Percentiles rank a stretch among this genome's conserved stretches.
phyloP scores from a whole-genome alignment of 2,797 vertebrate species.

The Sebastes cheni region DNA sequence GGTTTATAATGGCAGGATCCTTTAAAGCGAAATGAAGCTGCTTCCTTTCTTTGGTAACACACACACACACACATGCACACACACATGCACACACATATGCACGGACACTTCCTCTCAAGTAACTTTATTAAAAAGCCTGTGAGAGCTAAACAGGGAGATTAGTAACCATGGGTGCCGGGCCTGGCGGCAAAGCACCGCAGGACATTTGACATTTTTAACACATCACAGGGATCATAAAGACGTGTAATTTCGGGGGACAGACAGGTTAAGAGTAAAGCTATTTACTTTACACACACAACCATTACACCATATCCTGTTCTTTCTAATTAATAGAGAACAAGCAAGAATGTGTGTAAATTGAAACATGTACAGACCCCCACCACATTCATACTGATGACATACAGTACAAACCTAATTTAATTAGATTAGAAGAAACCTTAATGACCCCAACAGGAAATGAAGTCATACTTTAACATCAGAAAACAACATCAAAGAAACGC shows the following conservation, averaged over 20 bases:
- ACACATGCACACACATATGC: not conserved
- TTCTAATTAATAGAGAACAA: not conserved
- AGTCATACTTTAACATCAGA: not conserved
- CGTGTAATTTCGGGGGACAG: not conserved
- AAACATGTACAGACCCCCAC: not conserved
- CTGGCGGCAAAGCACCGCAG: conserved; percentile 19
- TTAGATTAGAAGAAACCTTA: not conserved
- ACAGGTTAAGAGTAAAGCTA: not conserved
- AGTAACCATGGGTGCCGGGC: conserved; percentile 50
- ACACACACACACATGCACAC: conserved; percentile 1
- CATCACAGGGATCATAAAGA: not conserved
- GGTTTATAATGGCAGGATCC: conserved; percentile 3
- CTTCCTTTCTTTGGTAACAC: not conserved
- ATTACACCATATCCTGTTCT: not conserved
- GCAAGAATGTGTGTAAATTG: not conserved
- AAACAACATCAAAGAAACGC: not conserved
- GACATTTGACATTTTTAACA: conserved; percentile 25
- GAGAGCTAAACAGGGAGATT: conserved; percentile 52
- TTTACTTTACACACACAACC: not conserved
- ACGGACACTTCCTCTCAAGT: conserved; percentile 6
- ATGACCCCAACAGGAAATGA: not conserved
- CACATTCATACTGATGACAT: not conserved
- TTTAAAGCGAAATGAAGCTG: conserved; percentile 14
- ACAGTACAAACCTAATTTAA: not conserved
- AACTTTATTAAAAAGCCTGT: conserved; percentile 58